phyloP scores from a whole-genome alignment of 2,888 invertebrate genomes.

The Drosophila eohydei region DNA sequence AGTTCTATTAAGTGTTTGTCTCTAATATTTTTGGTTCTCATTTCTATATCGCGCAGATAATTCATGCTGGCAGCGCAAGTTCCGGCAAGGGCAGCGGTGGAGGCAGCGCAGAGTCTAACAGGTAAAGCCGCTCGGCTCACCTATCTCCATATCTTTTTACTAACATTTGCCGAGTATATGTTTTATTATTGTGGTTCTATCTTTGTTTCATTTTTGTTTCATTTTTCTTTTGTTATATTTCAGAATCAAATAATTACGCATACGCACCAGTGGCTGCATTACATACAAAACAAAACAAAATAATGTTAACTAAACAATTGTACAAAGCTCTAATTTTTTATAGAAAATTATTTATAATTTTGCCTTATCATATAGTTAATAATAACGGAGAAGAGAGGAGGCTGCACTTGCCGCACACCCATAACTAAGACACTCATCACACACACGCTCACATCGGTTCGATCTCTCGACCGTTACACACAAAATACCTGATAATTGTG shows the following conservation, averaged over 20 bases:
- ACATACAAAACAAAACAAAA: conserved; percentile 38
- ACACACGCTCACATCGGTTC: conserved; percentile 26
- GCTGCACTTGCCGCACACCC: conserved; percentile 64
- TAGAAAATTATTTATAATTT: conserved; percentile 72
- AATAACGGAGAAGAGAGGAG: conserved; percentile 29
- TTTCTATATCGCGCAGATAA: conserved; percentile 86
- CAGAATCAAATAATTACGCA: conserved; percentile 70
- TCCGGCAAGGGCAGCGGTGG: conserved; percentile 86
- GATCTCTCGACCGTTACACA: conserved; percentile 45
- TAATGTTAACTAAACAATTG: conserved; percentile 56
- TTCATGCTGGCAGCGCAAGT: conserved; percentile 86
- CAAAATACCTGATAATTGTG: conserved; percentile 74
- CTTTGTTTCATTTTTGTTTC: conserved; percentile 54
- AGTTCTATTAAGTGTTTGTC: conserved; percentile 24
- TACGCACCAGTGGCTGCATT: conserved; percentile 59
- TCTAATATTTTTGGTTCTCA: conserved; percentile 23
- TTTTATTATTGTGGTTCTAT: conserved; percentile 35
- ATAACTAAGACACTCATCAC: conserved; percentile 25
- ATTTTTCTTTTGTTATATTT: conserved; percentile 63
- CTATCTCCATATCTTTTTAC: conserved; percentile 8
- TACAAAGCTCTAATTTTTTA: conserved; percentile 67
- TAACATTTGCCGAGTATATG: conserved; percentile 30
- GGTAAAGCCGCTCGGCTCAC: conserved; percentile 84
- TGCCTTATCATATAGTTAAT: conserved; percentile 39
- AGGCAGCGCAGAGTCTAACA: conserved; percentile 86